These are phyloP conservation scores for Phoenicopterus ruber DNA, from an alignment of 2,113 vertebrate genomes.

Conservation along the genomic window DNA sequence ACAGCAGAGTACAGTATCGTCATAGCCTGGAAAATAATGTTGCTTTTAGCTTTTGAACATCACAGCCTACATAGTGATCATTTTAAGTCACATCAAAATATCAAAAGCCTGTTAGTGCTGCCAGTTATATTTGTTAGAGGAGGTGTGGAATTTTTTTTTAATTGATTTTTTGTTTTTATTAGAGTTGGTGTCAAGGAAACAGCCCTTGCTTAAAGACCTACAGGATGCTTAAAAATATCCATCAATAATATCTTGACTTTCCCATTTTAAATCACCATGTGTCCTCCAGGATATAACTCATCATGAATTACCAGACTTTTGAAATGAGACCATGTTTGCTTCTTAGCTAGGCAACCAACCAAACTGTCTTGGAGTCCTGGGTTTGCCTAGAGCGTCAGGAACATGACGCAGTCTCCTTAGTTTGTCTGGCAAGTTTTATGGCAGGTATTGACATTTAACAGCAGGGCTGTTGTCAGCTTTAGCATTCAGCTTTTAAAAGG, in stretches of 20 bases:
- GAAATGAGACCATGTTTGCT: neutral
- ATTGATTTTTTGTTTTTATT: neutral
- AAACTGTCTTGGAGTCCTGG: neutral
- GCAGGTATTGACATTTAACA: constrained; percentile 45
- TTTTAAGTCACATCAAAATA: neutral
- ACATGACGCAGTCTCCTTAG: neutral
- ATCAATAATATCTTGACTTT: neutral
- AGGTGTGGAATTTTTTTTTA: neutral
- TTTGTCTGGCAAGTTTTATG: neutral
- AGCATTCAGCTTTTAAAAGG: neutral
- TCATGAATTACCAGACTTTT: neutral
- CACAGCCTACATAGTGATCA: neutral
- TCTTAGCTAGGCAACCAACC: constrained; percentile 26
- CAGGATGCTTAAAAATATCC: neutral
- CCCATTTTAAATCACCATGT: neutral
- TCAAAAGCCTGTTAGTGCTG: neutral
- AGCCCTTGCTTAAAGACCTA: neutral
- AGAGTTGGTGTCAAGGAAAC: neutral
- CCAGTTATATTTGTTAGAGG: neutral
- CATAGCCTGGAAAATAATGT: neutral
- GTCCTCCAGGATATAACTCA: neutral
- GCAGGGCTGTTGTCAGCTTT: neutral
- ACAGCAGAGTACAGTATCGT: neutral
- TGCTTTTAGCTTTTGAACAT: neutral
- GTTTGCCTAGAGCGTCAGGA: neutral